Percentiles rank a stretch among this genome's conserved stretches.
These are phyloP conservation scores for Neolamprologus hecqui DNA, from an alignment of 2,113 vertebrate genomes.

Conservation along the genomic window DNA sequence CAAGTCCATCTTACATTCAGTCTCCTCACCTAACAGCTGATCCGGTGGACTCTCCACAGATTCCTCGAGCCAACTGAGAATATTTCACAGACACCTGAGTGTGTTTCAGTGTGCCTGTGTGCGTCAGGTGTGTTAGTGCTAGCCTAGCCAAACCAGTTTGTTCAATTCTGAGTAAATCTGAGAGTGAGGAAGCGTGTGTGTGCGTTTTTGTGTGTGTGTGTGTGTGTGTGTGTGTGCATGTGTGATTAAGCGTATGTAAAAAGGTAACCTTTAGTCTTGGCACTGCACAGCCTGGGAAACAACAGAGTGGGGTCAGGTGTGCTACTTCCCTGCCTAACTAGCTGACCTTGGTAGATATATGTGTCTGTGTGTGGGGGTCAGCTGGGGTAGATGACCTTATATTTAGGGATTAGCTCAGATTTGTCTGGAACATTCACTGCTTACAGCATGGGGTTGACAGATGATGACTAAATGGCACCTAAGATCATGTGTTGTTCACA, in stretches of 20 bases:
- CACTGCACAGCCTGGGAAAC: conserved; percentile 7
- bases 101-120: not conserved
- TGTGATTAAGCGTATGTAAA: conserved; percentile 13
- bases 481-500: not conserved
- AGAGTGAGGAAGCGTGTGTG: not conserved
- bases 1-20: conserved; percentile 17
- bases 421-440: conserved; percentile 7
- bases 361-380: conserved; percentile 19
- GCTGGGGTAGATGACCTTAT: conserved; percentile 30
- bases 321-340: not conserved
- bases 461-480: conserved; percentile 30
- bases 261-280: conserved; percentile 21
- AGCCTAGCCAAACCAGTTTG: not conserved
- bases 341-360: not conserved
- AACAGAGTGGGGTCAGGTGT: conserved; percentile 54
- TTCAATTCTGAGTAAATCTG: conserved; percentile 3
- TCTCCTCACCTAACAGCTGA: conserved; percentile 54
- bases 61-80: conserved; percentile 46
- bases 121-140: conserved; percentile 48
- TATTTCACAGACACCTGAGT: conserved; percentile 51
- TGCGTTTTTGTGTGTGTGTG: not conserved
- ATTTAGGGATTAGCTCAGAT: conserved; percentile 37
- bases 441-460: not conserved
- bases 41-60: conserved; percentile 47
- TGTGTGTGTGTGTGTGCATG: not conserved